A percentile compares a stretch with the other conserved stretches of the same genome.
phyloP scores from a whole-genome alignment of 2,113 vertebrate genomes.

The Anthoscopus minutus region DNA sequence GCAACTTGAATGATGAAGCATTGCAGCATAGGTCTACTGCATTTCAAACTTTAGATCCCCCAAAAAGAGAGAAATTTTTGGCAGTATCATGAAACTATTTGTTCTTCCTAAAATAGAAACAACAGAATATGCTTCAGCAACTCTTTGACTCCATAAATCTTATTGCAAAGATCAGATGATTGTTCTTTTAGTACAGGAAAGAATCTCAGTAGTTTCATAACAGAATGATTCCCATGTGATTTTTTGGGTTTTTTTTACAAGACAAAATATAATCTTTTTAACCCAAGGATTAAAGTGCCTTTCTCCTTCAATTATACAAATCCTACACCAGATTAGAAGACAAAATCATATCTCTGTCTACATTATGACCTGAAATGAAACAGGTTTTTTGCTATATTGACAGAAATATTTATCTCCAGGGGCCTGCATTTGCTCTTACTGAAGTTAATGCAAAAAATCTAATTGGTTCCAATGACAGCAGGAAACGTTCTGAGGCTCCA shows the following conservation, averaged over 20 bases:
- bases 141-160: slow-evolving; percentile 3
- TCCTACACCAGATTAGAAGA: slow-evolving; percentile 22
- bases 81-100: neutral
- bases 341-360: neutral
- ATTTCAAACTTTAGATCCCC: neutral
- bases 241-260: neutral
- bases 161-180: slow-evolving; percentile 2
- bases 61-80: neutral
- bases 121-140: neutral
- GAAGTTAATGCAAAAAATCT: slow-evolving; percentile 50
- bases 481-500: neutral
- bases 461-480: slow-evolving; percentile 38
- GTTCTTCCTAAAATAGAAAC: neutral
- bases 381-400: slow-evolving; percentile 36
- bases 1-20: neutral
- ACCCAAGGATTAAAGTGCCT: neutral
- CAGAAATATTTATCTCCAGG: slow-evolving; percentile 41
- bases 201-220: neutral
- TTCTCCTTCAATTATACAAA: slow-evolving; percentile 44
- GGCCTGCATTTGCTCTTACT: slow-evolving; percentile 45
- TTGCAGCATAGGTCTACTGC: neutral
- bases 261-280: slow-evolving; percentile 29
- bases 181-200: slow-evolving; percentile 20
- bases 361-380: slow-evolving; percentile 31
- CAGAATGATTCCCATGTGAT: neutral